A percentile compares a stretch with the other conserved stretches of the same genome.
Evolutionary conservation across 1,140 invertebrate genomes (phyloP).

Genomic region (Hylaeus anthracinus): DNA sequence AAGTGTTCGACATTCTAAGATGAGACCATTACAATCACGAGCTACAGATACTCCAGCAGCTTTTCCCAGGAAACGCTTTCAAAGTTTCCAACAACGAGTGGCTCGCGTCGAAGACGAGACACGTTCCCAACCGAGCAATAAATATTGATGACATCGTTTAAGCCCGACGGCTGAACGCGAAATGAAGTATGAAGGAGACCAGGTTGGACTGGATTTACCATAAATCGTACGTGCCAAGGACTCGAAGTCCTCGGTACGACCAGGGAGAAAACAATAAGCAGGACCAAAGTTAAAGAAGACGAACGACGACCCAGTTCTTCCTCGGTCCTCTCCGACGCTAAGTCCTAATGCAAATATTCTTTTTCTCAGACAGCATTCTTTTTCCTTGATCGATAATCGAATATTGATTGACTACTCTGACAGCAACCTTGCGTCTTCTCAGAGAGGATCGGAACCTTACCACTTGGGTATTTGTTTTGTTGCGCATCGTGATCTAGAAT

Average conservation of each 20-base stretch:
- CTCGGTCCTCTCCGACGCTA: not conserved
- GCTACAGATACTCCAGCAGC: not conserved
- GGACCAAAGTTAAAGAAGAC: not conserved
- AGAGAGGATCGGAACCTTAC: too few species aligned
- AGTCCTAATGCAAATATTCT: not conserved
- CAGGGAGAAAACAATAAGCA: not conserved
- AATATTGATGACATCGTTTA: conserved; percentile 38
- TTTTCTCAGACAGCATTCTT: too few species aligned
- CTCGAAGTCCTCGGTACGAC: not conserved
- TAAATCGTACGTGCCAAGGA: conserved; percentile 36
- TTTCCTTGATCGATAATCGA: not conserved
- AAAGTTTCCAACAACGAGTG: not conserved
- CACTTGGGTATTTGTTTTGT: too few species aligned
- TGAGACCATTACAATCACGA: not conserved
- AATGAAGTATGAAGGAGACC: conserved; percentile 31
- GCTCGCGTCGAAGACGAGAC: not conserved
- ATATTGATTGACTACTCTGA: not conserved
- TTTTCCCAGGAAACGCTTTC: not conserved
- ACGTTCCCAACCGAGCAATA: conserved; percentile 20
- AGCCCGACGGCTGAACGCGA: conserved; percentile 6
- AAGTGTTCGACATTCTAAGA: conserved; percentile 2
- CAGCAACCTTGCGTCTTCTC: too few species aligned
- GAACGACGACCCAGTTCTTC: not conserved
- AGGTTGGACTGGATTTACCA: conserved; percentile 25
- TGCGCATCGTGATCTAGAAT: too few species aligned